Evolutionary conservation across 2,888 invertebrate genomes (phyloP).

Genomic region (Hydrotaea cyrtoneurina): DNA sequence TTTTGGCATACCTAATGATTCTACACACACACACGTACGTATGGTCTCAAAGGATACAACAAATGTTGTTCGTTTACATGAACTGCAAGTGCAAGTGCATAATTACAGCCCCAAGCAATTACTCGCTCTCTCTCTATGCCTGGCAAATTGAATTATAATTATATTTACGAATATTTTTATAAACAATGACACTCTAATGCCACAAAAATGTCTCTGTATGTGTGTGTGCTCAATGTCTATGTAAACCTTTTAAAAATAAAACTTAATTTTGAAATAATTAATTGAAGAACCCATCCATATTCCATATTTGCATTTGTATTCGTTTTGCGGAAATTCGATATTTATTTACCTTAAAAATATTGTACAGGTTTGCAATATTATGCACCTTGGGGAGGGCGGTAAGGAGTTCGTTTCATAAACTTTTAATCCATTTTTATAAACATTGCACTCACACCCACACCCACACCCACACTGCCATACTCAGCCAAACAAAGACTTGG

Average conservation of each 20-base stretch:
- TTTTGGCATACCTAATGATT: too few species aligned
- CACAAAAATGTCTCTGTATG: too few species aligned
- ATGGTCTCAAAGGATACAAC: background rate
- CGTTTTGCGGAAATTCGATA: too few species aligned
- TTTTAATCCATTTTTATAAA: slow-evolving; percentile 26
- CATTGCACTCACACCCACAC: background rate
- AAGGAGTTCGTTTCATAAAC: background rate
- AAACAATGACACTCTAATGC: background rate
- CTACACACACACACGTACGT: background rate
- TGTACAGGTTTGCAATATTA: background rate
- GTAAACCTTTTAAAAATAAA: too few species aligned
- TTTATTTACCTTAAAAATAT: too few species aligned
- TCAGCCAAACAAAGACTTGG: background rate
- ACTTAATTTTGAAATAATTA: too few species aligned
- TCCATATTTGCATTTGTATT: too few species aligned
- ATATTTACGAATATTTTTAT: background rate
- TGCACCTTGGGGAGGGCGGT: background rate
- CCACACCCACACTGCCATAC: background rate
- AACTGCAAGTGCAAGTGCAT: background rate
- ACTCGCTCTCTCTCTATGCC: background rate
- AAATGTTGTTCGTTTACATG: background rate
- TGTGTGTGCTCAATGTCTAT: too few species aligned
- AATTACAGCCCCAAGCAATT: background rate
- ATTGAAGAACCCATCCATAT: too few species aligned
- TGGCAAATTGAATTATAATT: background rate